These are phyloP conservation scores for Drosophila cognata DNA, from an alignment of 2,888 invertebrate species.

Conservation along the genomic window DNA sequence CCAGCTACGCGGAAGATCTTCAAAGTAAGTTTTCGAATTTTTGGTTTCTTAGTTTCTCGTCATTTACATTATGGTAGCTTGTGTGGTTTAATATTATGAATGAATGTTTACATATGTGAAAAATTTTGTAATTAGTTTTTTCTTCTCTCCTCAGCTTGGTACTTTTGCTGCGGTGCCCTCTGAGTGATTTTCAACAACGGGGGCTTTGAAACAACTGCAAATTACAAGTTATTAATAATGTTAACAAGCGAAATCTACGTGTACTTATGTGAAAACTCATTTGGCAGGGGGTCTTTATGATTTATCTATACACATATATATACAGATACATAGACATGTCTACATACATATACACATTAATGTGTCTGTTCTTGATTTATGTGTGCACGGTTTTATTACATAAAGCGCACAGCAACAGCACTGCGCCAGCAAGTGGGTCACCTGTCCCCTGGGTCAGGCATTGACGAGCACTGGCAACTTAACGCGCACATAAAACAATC, in stretches of 20 bases:
- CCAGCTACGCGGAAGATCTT: slow-evolving; percentile 75
- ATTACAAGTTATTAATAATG: slow-evolving; percentile 82
- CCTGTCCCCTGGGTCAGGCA: slow-evolving; percentile 72
- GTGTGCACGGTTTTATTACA: slow-evolving; percentile 40
- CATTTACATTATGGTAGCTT: slow-evolving; percentile 76
- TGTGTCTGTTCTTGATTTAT: slow-evolving; percentile 76
- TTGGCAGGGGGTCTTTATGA: slow-evolving; percentile 71
- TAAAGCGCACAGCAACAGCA: slow-evolving; percentile 20
- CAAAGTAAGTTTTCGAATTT: slow-evolving; percentile 67
- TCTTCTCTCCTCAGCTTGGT: slow-evolving; percentile 18
- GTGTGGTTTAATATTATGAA: slow-evolving; percentile 74
- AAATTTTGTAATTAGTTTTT: slow-evolving; percentile 81
- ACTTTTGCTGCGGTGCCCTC: slow-evolving; percentile 41
- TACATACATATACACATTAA: slow-evolving; percentile 53
- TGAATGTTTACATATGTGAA: slow-evolving; percentile 82
- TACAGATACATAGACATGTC: slow-evolving; percentile 4
- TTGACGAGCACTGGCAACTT: slow-evolving; percentile 56
- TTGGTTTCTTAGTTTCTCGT: slow-evolving; percentile 60
- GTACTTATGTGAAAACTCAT: slow-evolving; percentile 72
- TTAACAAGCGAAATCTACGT: slow-evolving; percentile 81
- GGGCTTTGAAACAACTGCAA: slow-evolving; percentile 72
- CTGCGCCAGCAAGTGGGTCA: slow-evolving; percentile 66
- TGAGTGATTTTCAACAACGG: slow-evolving; percentile 77
- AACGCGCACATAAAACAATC: slow-evolving; percentile 57
- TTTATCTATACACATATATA: slow-evolving; percentile 29